Base-by-base conservation (phyloP, 2,888 invertebrate species). In the Drosophila peninsularis region DNA sequence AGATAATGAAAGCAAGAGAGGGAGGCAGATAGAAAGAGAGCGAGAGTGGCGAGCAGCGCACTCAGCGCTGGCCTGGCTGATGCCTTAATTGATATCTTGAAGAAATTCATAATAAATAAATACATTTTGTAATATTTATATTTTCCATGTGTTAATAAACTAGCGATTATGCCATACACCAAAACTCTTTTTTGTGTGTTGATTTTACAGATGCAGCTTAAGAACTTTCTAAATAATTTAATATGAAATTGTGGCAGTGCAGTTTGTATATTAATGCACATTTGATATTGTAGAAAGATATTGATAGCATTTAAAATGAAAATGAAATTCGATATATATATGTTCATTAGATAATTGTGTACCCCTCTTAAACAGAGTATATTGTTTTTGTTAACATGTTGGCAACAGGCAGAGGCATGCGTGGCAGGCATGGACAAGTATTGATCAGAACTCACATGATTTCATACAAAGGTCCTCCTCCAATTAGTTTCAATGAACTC, bases 91-190 rank as follows among this genome's bases (percentile, higher is more conserved):
- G 62, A 53, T 64, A 53, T 37, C 32, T 47, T 55, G 4, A 21
- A 54, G 41, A 62, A 56, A 70, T 62, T 52, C 19, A 37, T 19
- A 19, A 55, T 34, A 60, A 24, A 55, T 27, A 60, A 68, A 52
- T 70, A 62, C 45, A 68, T 66, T 67, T 58, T 65, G 67, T 47
- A 66, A 42, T 52, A 30, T 53, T 60, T 49, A 60, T 37, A 49
- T 58, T 34, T n/a, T 19, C 24, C 17, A 41, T 36, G 62, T 37
- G 47, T 30, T 10, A 10, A 30, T 56, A 30, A 61, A 45, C 19
- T 27, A 14, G 5, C 6, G 6, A 10, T 37, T 37, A 37, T 5
- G 50, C 21, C 19, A 50, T 14, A 21, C n/a, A n/a, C n/a, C n/a
- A 3, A 21, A 14, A 21, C 10, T 4, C 21, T 13, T 9, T 4